These are phyloP conservation scores for Gila orcuttii DNA, from an alignment of 2,113 vertebrate genomes.

Conservation along the genomic window DNA sequence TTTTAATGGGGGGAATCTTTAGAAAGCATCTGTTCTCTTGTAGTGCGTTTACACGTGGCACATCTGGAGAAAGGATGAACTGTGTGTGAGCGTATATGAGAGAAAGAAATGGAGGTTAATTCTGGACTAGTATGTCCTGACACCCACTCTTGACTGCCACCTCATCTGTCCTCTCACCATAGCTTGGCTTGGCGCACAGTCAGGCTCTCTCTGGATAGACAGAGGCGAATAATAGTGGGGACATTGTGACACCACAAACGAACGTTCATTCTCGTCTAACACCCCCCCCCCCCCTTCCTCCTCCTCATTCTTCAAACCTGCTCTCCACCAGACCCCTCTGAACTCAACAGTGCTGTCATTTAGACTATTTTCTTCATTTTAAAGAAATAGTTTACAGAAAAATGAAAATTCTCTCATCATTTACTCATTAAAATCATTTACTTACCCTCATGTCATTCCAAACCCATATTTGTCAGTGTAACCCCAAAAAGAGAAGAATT, in stretches of 20 bases:
- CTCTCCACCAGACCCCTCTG: slow-evolving; percentile 11
- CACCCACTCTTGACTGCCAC: slow-evolving; percentile 28
- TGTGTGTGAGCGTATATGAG: slow-evolving; percentile 60
- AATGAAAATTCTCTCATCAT: background rate
- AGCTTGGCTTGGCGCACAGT: slow-evolving; percentile 28
- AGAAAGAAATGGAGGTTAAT: slow-evolving; percentile 23
- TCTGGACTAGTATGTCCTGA: slow-evolving; percentile 38
- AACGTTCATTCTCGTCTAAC: slow-evolving; percentile 44
- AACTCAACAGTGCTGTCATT: background rate
- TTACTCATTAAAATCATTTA: background rate
- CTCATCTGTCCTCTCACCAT: slow-evolving; percentile 30
- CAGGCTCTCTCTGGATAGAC: slow-evolving; percentile 41
- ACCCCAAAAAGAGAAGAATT: background rate
- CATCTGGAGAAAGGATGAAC: slow-evolving; percentile 79
- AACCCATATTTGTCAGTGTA: background rate
- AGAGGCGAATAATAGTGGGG: slow-evolving; percentile 48
- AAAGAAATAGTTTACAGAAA: background rate
- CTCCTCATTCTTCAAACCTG: slow-evolving; percentile 21
- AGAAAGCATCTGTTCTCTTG: slow-evolving; percentile 72
- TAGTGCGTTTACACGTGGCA: slow-evolving; percentile 75
- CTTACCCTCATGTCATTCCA: background rate
- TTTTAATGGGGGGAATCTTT: slow-evolving; percentile 23
- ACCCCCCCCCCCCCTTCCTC: slow-evolving; percentile 22
- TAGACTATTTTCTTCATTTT: background rate
- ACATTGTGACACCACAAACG: slow-evolving; percentile 47